phyloP scores from a whole-genome alignment of 2,888 invertebrate genomes.

The Halocaridina rubra region DNA sequence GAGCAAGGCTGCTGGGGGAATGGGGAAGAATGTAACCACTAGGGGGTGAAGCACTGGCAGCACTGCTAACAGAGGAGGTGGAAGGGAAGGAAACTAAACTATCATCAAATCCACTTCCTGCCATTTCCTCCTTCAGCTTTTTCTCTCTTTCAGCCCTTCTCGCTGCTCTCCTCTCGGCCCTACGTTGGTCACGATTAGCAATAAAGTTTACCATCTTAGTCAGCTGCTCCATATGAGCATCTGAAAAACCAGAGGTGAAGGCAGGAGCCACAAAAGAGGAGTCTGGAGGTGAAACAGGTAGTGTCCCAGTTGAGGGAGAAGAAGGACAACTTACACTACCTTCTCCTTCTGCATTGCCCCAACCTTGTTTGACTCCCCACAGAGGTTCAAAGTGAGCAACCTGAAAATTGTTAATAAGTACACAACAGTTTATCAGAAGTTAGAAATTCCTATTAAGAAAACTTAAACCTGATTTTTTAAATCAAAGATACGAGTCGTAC shows the following conservation, averaged over 20 bases:
- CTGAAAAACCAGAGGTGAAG: slow-evolving; percentile 44
- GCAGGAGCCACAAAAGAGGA: slow-evolving; percentile 29
- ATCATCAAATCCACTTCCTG: neutral
- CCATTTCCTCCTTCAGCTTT: slow-evolving; percentile 7
- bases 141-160: slow-evolving; percentile 34
- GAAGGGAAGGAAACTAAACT: neutral
- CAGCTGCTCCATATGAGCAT: slow-evolving; percentile 38
- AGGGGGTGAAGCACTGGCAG: neutral
- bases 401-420: neutral
- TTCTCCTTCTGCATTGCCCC: slow-evolving; percentile 34
- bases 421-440: neutral
- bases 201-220: slow-evolving; percentile 52
- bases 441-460: neutral
- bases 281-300: slow-evolving; percentile 43
- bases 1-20: neutral
- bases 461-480: too few species aligned
- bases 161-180: slow-evolving; percentile 46
- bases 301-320: slow-evolving; percentile 38
- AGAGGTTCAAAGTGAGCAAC: slow-evolving; percentile 63
- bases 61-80: neutral
- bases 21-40: neutral
- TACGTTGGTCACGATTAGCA: slow-evolving; percentile 33
- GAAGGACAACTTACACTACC: slow-evolving; percentile 42
- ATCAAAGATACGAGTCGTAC: too few species aligned
- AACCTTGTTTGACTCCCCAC: slow-evolving; percentile 60